phyloP scores from a whole-genome alignment of 1,140 invertebrate genomes.

The Platorchestia sp. region DNA sequence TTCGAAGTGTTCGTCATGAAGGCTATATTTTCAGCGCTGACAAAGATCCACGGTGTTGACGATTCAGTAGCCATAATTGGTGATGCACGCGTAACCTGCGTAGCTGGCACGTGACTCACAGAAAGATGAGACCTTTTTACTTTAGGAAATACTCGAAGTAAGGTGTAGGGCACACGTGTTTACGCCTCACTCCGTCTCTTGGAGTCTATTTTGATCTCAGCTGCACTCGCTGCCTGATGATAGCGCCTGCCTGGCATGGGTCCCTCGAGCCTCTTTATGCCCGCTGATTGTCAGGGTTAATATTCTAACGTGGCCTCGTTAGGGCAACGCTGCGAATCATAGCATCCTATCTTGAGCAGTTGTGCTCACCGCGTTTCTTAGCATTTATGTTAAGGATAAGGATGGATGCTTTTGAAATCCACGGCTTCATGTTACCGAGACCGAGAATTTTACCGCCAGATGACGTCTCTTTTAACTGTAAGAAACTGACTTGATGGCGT shows the following conservation, averaged over 20 bases:
- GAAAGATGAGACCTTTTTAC: not conserved
- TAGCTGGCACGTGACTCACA: not conserved
- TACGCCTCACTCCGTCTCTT: not conserved
- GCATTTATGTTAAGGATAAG: too few species aligned
- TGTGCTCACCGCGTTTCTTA: not conserved
- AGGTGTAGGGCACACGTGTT: not conserved
- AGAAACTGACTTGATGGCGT: too few species aligned
- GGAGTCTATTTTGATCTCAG: not conserved
- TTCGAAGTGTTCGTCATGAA: not conserved
- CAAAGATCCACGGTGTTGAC: not conserved
- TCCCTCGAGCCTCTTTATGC: not conserved
- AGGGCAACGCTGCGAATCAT: not conserved
- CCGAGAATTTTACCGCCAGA: too few species aligned
- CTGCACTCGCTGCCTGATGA: not conserved
- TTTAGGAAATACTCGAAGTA: not conserved
- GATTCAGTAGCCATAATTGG: not conserved
- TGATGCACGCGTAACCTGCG: not conserved
- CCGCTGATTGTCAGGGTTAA: not conserved
- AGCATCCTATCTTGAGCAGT: not conserved
- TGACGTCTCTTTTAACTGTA: too few species aligned
- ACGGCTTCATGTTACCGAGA: too few species aligned
- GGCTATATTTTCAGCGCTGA: not conserved
- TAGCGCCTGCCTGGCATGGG: not conserved
- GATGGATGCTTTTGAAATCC: too few species aligned
- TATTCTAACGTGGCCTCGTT: not conserved